Evolutionary conservation across 2,113 vertebrate species (phyloP).

Genomic region (Grantiella picta): DNA sequence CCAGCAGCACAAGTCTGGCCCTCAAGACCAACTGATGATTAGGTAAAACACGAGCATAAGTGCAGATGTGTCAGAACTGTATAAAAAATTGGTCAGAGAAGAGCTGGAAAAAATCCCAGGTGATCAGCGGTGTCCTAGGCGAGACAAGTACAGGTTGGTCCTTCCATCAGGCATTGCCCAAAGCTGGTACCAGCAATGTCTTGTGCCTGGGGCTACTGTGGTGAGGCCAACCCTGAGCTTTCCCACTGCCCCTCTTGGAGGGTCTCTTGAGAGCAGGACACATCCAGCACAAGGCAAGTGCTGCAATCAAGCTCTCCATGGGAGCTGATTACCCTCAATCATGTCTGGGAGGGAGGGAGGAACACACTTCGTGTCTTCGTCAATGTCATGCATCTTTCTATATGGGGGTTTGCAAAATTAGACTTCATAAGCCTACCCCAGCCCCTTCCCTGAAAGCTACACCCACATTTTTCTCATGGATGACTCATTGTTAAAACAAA

Average conservation of each 20-base stretch:
- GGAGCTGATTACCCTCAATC: neutral
- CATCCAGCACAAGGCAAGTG: neutral
- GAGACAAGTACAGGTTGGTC: neutral
- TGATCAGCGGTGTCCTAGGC: neutral
- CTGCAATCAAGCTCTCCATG: neutral
- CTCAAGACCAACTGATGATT: neutral
- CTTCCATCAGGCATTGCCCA: neutral
- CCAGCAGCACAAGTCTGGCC: neutral
- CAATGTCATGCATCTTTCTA: neutral
- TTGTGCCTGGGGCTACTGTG: neutral
- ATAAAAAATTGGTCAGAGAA: neutral
- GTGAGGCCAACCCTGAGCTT: neutral
- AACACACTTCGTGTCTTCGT: neutral
- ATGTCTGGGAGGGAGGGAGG: neutral
- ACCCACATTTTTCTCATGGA: conserved; percentile 61
- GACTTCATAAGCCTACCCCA: neutral
- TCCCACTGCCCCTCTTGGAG: rapidly evolving
- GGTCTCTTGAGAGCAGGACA: neutral
- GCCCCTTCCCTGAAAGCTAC: conserved; percentile 46
- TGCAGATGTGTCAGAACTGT: neutral
- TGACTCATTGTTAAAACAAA: conserved; percentile 49
- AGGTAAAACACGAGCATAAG: neutral
- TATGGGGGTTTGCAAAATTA: conserved; percentile 40
- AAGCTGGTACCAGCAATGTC: neutral
- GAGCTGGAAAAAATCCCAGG: neutral